Percentiles rank a stretch among this genome's conserved stretches.
Conservation (phyloP, 2,888 invertebrate species). For the Aphelenchoides bicaudatus region DNA sequence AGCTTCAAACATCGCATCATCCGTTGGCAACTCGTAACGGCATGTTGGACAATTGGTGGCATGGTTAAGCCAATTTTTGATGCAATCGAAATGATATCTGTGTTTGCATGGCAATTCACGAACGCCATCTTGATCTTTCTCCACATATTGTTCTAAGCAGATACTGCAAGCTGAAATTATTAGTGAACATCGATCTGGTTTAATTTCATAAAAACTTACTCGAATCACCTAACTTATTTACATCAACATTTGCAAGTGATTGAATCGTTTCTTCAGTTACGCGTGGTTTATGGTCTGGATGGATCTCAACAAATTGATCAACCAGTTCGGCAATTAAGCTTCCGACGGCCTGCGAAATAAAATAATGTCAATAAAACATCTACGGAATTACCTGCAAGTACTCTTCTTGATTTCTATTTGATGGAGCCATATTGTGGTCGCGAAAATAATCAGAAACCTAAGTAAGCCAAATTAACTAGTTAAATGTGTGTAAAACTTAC, state of each 20-base stretch:
- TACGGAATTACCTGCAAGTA: no score
- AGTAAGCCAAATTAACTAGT: no score
- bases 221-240: background rate
- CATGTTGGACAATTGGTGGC: constrained; percentile 23
- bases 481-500: no score
- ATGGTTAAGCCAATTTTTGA: constrained; percentile 20
- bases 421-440: background rate
- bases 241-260: background rate
- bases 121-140: background rate
- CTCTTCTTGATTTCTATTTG: background rate
- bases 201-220: background rate
- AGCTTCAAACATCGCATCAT: constrained; percentile 22
- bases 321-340: background rate
- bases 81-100: constrained; percentile 19
- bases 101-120: constrained; percentile 20
- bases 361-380: no score
- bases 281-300: constrained; percentile 1
- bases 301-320: background rate
- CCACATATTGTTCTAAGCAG: constrained; percentile 15
- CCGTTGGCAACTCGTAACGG: constrained; percentile 27
- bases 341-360: no score
- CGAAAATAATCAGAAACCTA: constrained; percentile 15
- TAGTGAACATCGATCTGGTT: no score
- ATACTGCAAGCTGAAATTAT: constrained; percentile 16
- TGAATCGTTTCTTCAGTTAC: background rate